Evolutionary conservation across 2,113 vertebrate species (phyloP).

Genomic region (Connochaetes taurinus): DNA sequence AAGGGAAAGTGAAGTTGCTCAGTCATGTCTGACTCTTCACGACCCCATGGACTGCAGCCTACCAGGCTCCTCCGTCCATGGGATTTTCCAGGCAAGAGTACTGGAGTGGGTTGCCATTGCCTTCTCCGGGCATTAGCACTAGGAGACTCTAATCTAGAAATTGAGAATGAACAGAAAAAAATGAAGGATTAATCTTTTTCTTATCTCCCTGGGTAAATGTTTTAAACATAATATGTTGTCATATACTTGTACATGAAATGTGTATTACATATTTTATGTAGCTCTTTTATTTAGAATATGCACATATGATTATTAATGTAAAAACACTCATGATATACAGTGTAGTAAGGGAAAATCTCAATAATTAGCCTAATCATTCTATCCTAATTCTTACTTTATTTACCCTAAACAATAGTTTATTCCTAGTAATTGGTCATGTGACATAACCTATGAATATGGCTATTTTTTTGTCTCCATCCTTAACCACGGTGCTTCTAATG

Average conservation of each 20-base stretch:
- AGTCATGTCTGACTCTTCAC: too few relatives aligned
- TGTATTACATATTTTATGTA: background rate
- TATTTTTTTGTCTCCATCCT: background rate
- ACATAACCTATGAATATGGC: background rate
- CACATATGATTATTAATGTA: slow-evolving; percentile 15
- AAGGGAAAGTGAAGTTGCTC: too few relatives aligned
- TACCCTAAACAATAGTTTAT: background rate
- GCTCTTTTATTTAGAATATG: background rate
- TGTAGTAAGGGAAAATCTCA: background rate
- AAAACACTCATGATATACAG: background rate
- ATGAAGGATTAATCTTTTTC: background rate
- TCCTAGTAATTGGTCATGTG: background rate
- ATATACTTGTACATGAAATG: background rate
- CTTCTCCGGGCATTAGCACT: background rate
- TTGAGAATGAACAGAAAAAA: background rate
- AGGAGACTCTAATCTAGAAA: background rate
- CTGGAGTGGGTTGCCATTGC: background rate
- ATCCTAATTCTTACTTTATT: slow-evolving; percentile 6
- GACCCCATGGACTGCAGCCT: too few relatives aligned
- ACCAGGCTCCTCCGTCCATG: too few relatives aligned
- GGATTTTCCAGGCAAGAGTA: background rate
- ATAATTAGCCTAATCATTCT: background rate
- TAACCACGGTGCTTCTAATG: background rate
- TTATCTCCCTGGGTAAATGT: background rate
- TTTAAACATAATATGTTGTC: background rate